Evolutionary conservation across 2,797 vertebrate species (phyloP), one percentile per base, ranked within the genome.

Genomic region (Odontamblyopus rebecca): DNA sequence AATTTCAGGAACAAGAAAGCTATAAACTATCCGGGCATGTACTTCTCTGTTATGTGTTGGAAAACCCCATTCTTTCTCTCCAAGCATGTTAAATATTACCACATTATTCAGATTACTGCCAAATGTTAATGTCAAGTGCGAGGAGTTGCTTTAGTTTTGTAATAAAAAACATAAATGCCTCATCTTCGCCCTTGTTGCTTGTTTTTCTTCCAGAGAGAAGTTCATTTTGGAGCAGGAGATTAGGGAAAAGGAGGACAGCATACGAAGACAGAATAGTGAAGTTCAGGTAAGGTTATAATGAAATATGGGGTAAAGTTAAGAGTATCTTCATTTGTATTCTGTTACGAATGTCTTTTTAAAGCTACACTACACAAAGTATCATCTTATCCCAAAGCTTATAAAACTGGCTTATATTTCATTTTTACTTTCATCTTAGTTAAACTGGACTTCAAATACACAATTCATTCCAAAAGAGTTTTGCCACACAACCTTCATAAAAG

Each of bases 171-270:
- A 67, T 30, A 53, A 56, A n/a, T 67, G 67, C 48, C 1, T 72
- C 63, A 62, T 68, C 29, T 54, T 12, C 6, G 53, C 2, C 1
- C 9, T 11, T 73, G 32, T n/a, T 23, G 78, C 18, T 32, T 68
- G 23, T 67, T 16, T 29, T 2, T 59, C n/a, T 30, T 38, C 0
- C 72, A 99, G 98, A 81, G 98, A 99, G 82, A 99, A 98, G 59
- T 96, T 94, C 50, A 93, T 93, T 0, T 82, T 99, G 81, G 97
- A 99, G 72, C 95, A 97, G 62, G 97, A 99, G 85, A 96, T 99
- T 78, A 91, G 95, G 69, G 95, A 97, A 79, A 97, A 96, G 69
- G 97, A 99, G 77, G 96, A 97, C 18, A 84, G 93, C 7, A 94
- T 99, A 80, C 92, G 95, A 68, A 95, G 95, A 78, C 97, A 97